Conservation (phyloP, 1,140 invertebrate genomes). For the Galleria mellonella region DNA sequence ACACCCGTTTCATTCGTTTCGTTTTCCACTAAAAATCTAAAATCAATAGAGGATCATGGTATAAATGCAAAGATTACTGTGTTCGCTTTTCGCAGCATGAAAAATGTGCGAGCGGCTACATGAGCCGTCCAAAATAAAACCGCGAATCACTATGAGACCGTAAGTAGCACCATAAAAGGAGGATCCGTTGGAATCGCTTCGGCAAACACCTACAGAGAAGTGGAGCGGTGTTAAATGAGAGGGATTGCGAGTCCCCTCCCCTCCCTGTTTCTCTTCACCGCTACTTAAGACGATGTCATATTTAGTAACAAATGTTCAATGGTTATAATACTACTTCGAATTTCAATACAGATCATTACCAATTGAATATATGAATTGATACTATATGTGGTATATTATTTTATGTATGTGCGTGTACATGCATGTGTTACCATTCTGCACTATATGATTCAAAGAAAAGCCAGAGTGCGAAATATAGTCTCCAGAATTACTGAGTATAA, state of each 20-base stretch:
- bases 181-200: conserved; percentile 66
- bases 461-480: no score
- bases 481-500: no score
- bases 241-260: conserved; percentile 46
- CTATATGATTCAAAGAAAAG: no score
- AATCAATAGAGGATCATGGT: conserved; percentile 72
- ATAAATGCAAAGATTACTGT: conserved; percentile 73
- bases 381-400: no score
- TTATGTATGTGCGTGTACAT: no score
- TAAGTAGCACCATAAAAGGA: conserved; percentile 71
- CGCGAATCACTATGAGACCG: conserved; percentile 71
- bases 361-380: no score
- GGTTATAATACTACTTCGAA: conserved; percentile 25
- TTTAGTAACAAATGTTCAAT: conserved; percentile 54
- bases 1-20: conserved; percentile 66
- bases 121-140: conserved; percentile 70
- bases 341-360: no score
- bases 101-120: conserved; percentile 68
- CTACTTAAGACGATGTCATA: conserved; percentile 43
- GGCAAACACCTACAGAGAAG: conserved; percentile 70
- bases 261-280: conserved; percentile 21
- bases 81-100: conserved; percentile 57
- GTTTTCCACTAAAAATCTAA: conserved; percentile 72
- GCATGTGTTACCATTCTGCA: no score
- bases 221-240: conserved; percentile 72